A percentile compares a stretch with the other conserved stretches of the same genome.
Conservation (phyloP, 1,140 invertebrate species). For the Mamestra configurata region DNA sequence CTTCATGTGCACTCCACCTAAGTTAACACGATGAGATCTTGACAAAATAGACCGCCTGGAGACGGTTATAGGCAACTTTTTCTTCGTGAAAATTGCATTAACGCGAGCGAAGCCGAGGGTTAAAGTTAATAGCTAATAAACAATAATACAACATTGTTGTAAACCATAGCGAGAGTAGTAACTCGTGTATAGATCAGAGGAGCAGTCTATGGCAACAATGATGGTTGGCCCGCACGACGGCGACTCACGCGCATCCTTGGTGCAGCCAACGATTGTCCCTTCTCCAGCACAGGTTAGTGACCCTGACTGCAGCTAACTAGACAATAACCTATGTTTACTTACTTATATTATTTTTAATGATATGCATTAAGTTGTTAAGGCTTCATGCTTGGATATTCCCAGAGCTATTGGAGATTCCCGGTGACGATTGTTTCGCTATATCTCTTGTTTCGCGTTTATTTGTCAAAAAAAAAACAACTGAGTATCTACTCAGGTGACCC, state of each 20-base stretch:
- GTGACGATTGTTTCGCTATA: background rate
- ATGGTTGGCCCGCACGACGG: slow-evolving; percentile 67
- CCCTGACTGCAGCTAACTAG: slow-evolving; percentile 59
- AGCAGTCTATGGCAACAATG: slow-evolving; percentile 60
- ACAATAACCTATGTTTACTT: slow-evolving; percentile 45
- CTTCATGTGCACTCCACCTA: no score
- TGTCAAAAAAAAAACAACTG: no score
- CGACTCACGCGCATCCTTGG: slow-evolving; percentile 75
- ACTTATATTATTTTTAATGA: slow-evolving; percentile 45
- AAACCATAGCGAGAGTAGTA: background rate
- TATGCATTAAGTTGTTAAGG: slow-evolving; percentile 9
- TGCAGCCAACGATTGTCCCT: slow-evolving; percentile 68
- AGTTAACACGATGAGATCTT: no score
- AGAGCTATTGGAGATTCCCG: background rate
- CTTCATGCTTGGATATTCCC: slow-evolving; percentile 25
- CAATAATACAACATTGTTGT: slow-evolving; percentile 9
- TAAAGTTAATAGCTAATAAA: background rate
- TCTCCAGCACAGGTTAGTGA: slow-evolving; percentile 68
- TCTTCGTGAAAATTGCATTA: no score
- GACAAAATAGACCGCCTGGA: no score
- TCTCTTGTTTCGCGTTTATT: background rate
- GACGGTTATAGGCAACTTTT: no score
- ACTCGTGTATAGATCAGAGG: slow-evolving; percentile 13
- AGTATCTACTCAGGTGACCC: no score
- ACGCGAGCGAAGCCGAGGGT: no score